Base-by-base conservation (phyloP, 2,113 vertebrate genomes). In the Paratilapia polleni region DNA sequence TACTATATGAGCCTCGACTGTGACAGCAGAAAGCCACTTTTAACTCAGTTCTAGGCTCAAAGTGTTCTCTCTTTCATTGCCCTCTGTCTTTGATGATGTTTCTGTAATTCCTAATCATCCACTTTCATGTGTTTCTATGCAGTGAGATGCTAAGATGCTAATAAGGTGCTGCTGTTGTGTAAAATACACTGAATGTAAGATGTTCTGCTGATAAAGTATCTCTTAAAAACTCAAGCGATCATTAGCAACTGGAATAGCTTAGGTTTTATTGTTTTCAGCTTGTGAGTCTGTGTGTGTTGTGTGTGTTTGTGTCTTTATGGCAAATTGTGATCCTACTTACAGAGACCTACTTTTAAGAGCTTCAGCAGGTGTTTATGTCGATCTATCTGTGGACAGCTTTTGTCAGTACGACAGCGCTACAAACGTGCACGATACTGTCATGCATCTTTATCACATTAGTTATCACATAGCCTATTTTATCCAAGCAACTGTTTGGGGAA, bases 401-500 rank as follows among this genome's bases (percentile, higher is more conserved):
- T 0, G 0, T 34, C 13, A 34, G 68, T 20, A 56, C 2, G 2
- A n/a, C 20, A 56, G 9, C 10, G 31, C 34, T 31, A n/a, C 66
- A 73, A 73, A 31, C 6, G 4, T 52, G 43, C 26, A 1, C 0
- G 6, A 73, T n/a, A 43, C 26, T 73, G 47, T 52, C 66, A 5
- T 52, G 11, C 66, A 52, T 31, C 43, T 31, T 73, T 14, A 26
- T n/a, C 47, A 73, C 47, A 54, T 54, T 54, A 73, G 47, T 20
- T 73, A 34, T 54, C 68, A 54, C 47, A 54, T 52, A 54, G 43
- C 63, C 81, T 49, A 34, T 74, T 61, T 74, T 81, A 83, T 59
- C 62, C 13, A 28, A 82, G 36, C 47, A 78, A 20, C 31, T 75
- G 59, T 80, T 77, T 57, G 26, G 56, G 63, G 60, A 63, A 87